Conservation (phyloP, 2,888 invertebrate species). For the Aphodius sticticus region DNA sequence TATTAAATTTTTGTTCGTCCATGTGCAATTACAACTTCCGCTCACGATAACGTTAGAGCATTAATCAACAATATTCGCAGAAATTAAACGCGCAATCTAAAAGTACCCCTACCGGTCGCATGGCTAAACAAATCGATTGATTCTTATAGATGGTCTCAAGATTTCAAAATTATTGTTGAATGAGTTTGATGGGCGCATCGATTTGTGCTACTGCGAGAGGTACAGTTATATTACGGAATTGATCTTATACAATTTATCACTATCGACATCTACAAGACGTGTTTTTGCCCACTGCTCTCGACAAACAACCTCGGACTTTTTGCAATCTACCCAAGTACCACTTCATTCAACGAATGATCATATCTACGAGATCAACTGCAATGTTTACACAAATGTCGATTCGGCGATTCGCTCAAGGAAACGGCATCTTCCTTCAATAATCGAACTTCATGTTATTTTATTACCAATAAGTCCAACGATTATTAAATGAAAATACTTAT, state of each 20-base stretch:
- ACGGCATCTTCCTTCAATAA: not conserved
- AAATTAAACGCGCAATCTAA: not conserved
- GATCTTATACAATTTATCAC: slow-evolving; percentile 9
- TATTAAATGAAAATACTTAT: too few relatives aligned
- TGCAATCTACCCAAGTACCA: slow-evolving; percentile 20
- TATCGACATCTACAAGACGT: slow-evolving; percentile 13
- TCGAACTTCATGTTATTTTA: not conserved
- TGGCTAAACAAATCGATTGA: not conserved
- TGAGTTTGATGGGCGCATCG: not conserved
- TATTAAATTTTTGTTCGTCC: not conserved
- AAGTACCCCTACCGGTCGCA: not conserved
- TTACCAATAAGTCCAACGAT: not conserved
- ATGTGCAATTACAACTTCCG: not conserved
- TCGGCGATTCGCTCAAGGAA: not conserved
- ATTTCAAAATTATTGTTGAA: not conserved
- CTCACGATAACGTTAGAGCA: not conserved
- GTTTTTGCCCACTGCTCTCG: slow-evolving; percentile 1
- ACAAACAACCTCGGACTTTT: slow-evolving; percentile 22
- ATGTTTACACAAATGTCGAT: not conserved
- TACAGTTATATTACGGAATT: not conserved
- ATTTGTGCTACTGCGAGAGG: not conserved
- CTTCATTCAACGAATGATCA: not conserved
- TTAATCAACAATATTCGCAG: not conserved
- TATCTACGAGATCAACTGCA: not conserved
- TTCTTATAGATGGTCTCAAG: not conserved